These are phyloP conservation scores for Cheiracanthium punctorium DNA, from an alignment of 2,888 invertebrate species.

Conservation along the genomic window DNA sequence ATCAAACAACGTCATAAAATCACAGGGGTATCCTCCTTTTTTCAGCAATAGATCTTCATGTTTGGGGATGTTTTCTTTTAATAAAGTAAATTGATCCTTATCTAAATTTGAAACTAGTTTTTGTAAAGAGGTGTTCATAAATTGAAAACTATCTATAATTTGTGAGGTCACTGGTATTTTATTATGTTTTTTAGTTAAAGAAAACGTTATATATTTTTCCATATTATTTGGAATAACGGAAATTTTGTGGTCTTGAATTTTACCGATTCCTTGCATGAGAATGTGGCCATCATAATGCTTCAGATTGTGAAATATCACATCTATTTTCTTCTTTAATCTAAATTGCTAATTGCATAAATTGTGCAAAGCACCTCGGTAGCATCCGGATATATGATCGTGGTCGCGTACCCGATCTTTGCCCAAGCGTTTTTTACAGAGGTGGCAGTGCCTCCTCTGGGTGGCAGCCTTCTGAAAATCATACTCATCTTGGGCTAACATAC, in stretches of 20 bases:
- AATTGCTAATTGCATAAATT: slow-evolving; percentile 9
- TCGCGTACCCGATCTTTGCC: too few relatives aligned
- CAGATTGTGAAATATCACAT: too few relatives aligned
- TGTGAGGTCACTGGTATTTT: too few relatives aligned
- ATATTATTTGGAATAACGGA: not conserved
- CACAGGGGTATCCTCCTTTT: not conserved
- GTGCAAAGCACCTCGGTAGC: not conserved
- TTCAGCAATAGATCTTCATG: not conserved
- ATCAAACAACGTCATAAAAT: not conserved
- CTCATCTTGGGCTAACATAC: not conserved
- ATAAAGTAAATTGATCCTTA: too few relatives aligned
- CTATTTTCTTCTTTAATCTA: too few relatives aligned
- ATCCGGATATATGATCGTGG: too few relatives aligned
- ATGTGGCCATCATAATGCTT: too few relatives aligned
- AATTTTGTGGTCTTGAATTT: not conserved
- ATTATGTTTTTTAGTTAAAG: not conserved
- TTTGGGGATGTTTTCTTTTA: not conserved
- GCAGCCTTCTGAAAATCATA: not conserved
- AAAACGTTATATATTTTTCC: too few relatives aligned
- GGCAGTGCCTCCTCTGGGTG: too few relatives aligned
- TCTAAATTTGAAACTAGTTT: too few relatives aligned
- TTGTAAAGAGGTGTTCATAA: too few relatives aligned
- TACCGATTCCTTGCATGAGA: not conserved
- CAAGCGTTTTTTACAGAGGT: not conserved
- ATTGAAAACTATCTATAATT: too few relatives aligned